A percentile compares a stretch with the other conserved stretches of the same genome.
Evolutionary conservation across 2,888 invertebrate genomes (phyloP).

Genomic region (Fissipunctia ypsillon): DNA sequence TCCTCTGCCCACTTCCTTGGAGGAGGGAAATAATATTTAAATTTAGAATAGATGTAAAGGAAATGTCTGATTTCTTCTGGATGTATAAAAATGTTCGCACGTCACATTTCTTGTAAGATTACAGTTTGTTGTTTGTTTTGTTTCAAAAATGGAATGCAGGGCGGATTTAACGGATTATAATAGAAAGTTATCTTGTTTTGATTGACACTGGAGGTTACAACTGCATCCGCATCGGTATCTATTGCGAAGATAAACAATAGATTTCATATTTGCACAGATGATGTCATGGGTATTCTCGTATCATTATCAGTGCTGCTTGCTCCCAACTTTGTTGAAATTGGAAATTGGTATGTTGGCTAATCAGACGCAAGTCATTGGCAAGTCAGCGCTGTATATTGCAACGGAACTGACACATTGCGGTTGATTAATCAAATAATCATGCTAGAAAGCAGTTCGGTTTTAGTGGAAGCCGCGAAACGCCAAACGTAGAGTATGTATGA

Average conservation of each 20-base stretch:
- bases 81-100: conserved; percentile 67
- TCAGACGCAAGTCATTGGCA: neutral
- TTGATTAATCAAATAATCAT: neutral
- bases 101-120: conserved; percentile 29
- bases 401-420: neutral
- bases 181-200: neutral
- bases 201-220: neutral
- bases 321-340: neutral
- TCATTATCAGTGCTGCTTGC: neutral
- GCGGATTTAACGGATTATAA: neutral
- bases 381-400: neutral
- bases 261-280: neutral
- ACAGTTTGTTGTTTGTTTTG: neutral
- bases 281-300: neutral
- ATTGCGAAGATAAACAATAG: neutral
- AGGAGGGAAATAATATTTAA: conserved; percentile 67
- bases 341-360: too few species aligned
- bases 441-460: neutral
- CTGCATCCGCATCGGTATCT: neutral
- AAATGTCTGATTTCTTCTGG: conserved; percentile 71
- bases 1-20: conserved; percentile 74
- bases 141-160: neutral
- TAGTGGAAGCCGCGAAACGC: neutral
- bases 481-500: neutral
- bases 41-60: conserved; percentile 70